Evolutionary conservation across 1,140 invertebrate species (phyloP).

Genomic region (Drosophila neocordata): DNA sequence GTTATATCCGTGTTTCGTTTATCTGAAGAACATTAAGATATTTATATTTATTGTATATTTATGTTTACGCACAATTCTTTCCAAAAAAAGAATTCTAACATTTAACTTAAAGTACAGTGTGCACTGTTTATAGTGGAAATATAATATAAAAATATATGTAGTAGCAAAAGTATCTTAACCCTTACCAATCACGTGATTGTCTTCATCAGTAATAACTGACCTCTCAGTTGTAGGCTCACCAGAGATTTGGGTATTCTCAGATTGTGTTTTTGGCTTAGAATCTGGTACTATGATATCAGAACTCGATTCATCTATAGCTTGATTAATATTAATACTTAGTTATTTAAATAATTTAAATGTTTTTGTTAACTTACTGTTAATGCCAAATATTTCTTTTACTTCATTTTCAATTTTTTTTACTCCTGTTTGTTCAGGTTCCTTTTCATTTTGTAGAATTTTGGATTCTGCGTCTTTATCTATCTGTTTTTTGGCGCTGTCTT

Average conservation of each 20-base stretch:
- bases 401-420: background rate
- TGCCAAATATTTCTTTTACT: conserved; percentile 1
- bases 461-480: background rate
- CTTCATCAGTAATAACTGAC: background rate
- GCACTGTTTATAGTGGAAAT: too few species aligned
- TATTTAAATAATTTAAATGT: background rate
- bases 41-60: too few species aligned
- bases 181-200: background rate
- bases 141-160: too few species aligned
- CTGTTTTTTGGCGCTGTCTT: background rate
- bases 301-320: background rate
- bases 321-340: background rate
- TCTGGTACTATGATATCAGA: background rate
- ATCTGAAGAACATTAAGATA: background rate
- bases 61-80: too few species aligned
- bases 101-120: too few species aligned
- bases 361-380: background rate
- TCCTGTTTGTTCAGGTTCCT: background rate
- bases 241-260: background rate
- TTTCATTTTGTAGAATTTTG: background rate
- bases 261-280: background rate
- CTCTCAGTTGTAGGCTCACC: background rate
- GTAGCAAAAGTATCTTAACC: too few species aligned
- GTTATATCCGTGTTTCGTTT: background rate
- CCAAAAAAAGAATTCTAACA: too few species aligned